Percentiles rank a stretch among this genome's conserved stretches.
Conservation (phyloP, 2,888 invertebrate species). For the Lasioglossum figueresi region DNA sequence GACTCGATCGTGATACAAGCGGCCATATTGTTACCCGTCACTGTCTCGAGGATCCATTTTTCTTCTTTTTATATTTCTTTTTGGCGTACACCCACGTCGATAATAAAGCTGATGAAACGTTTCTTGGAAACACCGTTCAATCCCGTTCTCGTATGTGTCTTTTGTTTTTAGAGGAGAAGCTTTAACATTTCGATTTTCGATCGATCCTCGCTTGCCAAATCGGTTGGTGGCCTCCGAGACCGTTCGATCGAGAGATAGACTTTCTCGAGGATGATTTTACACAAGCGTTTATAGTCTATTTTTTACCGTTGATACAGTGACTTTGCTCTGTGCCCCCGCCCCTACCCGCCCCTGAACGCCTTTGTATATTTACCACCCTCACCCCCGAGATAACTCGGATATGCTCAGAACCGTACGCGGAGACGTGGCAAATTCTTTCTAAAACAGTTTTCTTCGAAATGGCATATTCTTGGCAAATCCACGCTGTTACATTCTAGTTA, state of each 20-base stretch:
- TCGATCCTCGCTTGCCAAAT: slow-evolving; percentile 7
- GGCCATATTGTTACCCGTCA: slow-evolving; percentile 67
- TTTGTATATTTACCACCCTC: slow-evolving; percentile 10
- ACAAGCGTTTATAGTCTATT: slow-evolving; percentile 5
- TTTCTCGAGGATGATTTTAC: slow-evolving; percentile 9
- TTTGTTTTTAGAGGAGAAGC: neutral
- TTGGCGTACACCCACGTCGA: slow-evolving; percentile 33
- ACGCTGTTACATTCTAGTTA: slow-evolving; percentile 16
- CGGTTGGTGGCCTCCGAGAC: slow-evolving; percentile 62
- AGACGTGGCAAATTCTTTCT: neutral
- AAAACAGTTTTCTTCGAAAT: neutral
- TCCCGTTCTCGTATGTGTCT: slow-evolving; percentile 18
- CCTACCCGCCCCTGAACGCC: neutral
- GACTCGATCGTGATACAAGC: slow-evolving; percentile 67
- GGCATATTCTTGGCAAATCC: neutral
- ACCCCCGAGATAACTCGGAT: neutral
- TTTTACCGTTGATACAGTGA: neutral
- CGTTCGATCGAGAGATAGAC: slow-evolving; percentile 69
- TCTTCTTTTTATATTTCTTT: slow-evolving; percentile 11
- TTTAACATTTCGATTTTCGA: neutral
- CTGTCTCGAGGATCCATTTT: slow-evolving; percentile 34
- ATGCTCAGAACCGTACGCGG: neutral
- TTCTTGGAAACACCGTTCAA: slow-evolving; percentile 25
- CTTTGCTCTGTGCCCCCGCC: neutral
- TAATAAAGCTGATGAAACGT: slow-evolving; percentile 56